Base-by-base conservation (phyloP, 2,888 invertebrate genomes). In the Drosophila flavopinicola region DNA sequence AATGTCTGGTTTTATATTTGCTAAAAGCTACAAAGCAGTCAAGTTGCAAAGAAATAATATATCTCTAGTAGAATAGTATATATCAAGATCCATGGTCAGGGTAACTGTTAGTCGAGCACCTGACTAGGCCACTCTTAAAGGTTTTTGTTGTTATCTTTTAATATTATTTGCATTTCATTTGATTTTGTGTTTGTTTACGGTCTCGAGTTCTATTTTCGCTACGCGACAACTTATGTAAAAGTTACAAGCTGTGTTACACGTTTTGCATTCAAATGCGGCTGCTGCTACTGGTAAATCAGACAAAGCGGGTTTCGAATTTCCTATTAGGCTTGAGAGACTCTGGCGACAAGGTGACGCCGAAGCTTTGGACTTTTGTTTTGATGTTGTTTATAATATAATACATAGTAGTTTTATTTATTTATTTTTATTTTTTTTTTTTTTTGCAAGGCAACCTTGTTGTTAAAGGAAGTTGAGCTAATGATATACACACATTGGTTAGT, bases 221-320 rank as follows among this genome's bases (percentile, higher is more conserved):
- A 30, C 29, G 25, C 45, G 33, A 17, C 41, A 57, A 65, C 71
- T 84, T 84, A 82, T 80, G 75, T 79, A 86, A 82, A 75, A 61
- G 51, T 69, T 56, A 77, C 68, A 77, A 79, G 67, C 58, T 66
- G 60, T 25, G 35, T 65, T 68, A 84, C 82, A 86, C 78, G 85
- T 77, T 82, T 86, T 63, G 77, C 75, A 77, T 75, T 66, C 32
- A 59, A 71, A 75, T 77, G 30, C 4, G 13, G 25, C 3, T 39
- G 48, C 44, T 49, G 49, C 13, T 56, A 33, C 51, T 66, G 66
- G 78, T 82, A 80, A 71, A 80, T 78, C 75, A 64, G 65, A 66
- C 54, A 59, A 77, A 72, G 59, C 75, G 30, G 75, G 79, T 75
- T 78, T 79, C 72, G 49, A 78, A 71, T 85, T 79, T 79, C 82